Evolutionary conservation across 2,888 invertebrate species (phyloP).

Genomic region (Aromia moschata): DNA sequence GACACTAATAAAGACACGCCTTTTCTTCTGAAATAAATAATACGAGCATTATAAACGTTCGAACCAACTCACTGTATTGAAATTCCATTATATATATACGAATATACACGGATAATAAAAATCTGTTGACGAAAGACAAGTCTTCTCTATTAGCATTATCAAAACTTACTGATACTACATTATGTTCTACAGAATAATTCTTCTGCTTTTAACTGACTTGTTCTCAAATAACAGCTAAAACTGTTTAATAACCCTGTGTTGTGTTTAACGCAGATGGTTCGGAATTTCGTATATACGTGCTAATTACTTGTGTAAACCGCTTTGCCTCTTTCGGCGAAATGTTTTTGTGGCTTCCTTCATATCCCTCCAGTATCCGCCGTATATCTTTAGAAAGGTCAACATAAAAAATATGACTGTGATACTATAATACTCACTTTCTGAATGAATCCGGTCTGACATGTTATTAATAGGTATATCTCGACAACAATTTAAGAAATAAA

Average conservation of each 20-base stretch:
- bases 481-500: too few species aligned
- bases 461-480: too few species aligned
- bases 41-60: too few species aligned
- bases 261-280: constrained; percentile 53
- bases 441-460: constrained; percentile 11
- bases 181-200: constrained; percentile 43
- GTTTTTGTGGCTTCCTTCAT: constrained; percentile 48
- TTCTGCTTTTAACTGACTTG: constrained; percentile 33
- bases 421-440: constrained; percentile 23
- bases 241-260: constrained; percentile 50
- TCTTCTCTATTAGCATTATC: constrained; percentile 49
- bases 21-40: constrained; percentile 41
- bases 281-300: constrained; percentile 62
- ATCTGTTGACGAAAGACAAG: constrained; percentile 22
- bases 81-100: neutral
- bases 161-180: constrained; percentile 46
- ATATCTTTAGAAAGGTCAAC: constrained; percentile 51
- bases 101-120: constrained; percentile 12
- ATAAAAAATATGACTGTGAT: constrained; percentile 32
- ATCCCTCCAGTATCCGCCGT: constrained; percentile 50
- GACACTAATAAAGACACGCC: constrained; percentile 43
- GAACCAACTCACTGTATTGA: constrained; percentile 12
- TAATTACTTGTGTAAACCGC: constrained; percentile 59
- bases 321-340: constrained; percentile 55
- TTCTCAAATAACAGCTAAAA: constrained; percentile 52